Evolutionary conservation across 2,888 invertebrate species (phyloP).

Genomic region (Prosapia bicincta): DNA sequence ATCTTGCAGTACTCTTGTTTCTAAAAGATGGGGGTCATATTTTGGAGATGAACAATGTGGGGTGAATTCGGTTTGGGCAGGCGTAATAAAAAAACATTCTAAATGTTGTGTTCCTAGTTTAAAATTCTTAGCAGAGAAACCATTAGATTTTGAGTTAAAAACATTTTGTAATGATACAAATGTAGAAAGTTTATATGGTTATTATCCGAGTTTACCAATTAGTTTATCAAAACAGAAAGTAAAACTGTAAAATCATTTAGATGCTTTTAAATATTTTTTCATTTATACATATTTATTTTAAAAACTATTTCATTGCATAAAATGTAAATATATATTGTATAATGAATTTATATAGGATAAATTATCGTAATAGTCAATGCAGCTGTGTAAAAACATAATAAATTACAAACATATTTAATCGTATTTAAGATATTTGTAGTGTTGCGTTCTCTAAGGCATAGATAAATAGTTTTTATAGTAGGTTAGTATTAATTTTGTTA

Average conservation of each 20-base stretch:
- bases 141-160: constrained; percentile 49
- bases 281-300: too few species aligned
- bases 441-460: too few species aligned
- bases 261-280: too few species aligned
- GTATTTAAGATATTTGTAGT: too few species aligned
- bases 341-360: too few species aligned
- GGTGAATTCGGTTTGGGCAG: constrained; percentile 58
- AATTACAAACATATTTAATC: too few species aligned
- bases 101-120: constrained; percentile 64
- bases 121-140: constrained; percentile 53
- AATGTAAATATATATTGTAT: too few species aligned
- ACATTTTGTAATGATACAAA: constrained; percentile 20
- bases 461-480: too few species aligned
- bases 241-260: neutral
- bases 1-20: constrained; percentile 53
- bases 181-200: neutral
- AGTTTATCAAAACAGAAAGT: neutral
- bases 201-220: constrained; percentile 13
- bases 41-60: constrained; percentile 50
- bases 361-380: too few species aligned
- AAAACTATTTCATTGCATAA: too few species aligned
- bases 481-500: too few species aligned
- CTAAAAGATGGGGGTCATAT: constrained; percentile 67
- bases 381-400: too few species aligned
- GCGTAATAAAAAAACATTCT: constrained; percentile 58